A percentile compares a stretch with the other conserved stretches of the same genome.
These are phyloP conservation scores for Perithous albicinctus DNA, from an alignment of 2,888 invertebrate species.

Conservation along the genomic window DNA sequence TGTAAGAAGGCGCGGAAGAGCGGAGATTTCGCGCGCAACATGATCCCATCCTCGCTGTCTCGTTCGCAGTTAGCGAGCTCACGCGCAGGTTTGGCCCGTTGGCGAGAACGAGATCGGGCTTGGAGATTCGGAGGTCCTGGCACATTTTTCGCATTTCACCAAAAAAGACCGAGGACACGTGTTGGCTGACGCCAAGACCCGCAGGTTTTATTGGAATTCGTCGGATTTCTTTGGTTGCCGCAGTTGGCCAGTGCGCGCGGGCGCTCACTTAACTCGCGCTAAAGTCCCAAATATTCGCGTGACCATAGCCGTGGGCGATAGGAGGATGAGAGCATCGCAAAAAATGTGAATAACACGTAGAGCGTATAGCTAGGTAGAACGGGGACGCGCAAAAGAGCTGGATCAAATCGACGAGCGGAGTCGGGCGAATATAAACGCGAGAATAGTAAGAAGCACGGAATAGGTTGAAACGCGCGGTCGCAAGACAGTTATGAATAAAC, in stretches of 20 bases:
- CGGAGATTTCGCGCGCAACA: background rate
- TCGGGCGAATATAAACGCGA: conserved; percentile 28
- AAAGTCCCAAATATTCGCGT: conserved; percentile 42
- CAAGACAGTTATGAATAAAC: conserved; percentile 16
- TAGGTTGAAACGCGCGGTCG: conserved; percentile 47
- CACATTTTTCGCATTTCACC: conserved; percentile 82
- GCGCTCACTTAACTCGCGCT: conserved; percentile 30
- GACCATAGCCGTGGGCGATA: conserved; percentile 20
- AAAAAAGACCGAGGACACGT: conserved; percentile 79
- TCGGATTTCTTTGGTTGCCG: conserved; percentile 77
- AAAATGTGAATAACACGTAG: conserved; percentile 36
- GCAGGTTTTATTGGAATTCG: conserved; percentile 80
- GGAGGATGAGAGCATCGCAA: conserved; percentile 38
- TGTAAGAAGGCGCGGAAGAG: background rate
- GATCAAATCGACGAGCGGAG: conserved; percentile 58
- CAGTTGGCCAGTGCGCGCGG: conserved; percentile 39
- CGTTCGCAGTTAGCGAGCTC: conserved; percentile 14
- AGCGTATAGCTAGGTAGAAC: conserved; percentile 11
- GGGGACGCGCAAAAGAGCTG: conserved; percentile 16
- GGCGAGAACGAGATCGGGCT: conserved; percentile 74
- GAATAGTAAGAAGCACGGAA: conserved; percentile 64
- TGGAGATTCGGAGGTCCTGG: conserved; percentile 74
- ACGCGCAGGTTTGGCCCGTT: conserved; percentile 45
- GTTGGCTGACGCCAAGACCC: conserved; percentile 78
- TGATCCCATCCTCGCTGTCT: background rate